Evolutionary conservation across 2,888 invertebrate species (phyloP), one percentile per base, ranked within the genome.

Genomic region (Tenthredo notha): DNA sequence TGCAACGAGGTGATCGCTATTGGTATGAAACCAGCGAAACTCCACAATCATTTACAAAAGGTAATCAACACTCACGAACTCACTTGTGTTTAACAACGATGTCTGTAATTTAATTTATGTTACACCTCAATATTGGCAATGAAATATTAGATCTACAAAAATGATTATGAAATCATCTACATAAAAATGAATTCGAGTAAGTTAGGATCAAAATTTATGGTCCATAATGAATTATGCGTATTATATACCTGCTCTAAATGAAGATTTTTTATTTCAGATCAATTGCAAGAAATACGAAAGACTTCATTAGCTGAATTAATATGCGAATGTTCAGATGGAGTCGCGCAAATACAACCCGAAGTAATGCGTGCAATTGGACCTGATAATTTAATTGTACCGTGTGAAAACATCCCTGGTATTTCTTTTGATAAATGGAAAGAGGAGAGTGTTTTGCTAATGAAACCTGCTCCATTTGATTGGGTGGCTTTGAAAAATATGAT

Each of bases 1-100:
- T 98, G 40, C 97, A 98, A 94, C 92, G 94, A 67, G 98, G 97
- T 0, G 98, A 98, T 93, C 94, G 98, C 75, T 97, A 96, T 94
- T 98, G 98, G 98, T 98, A 98, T 91, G 98, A 98, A 93, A 96
- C 96, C 54, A 93, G 94, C 0, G 95, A 96, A 85, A 93, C 95
- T 54, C 95, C 95, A 0, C 95, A 96, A 86, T 95, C 95, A 5
- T 98, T 98, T 89, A 95, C 95, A 1, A 90, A 94, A 91, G 96
- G 97, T 97, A 67, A 67, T 67, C 33, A 33, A 9, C 18, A 58
- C 21, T n/a, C 6, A 58, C 9, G 61, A 61, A 25, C 4, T 25
- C 29, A 12, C 2, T 25, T 61, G 61, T 61, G 25, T 61, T 61
- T 9, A 12, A 61, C 10, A 25, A 61, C 3, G 2, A 61, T 25